A percentile compares a stretch with the other conserved stretches of the same genome.
Evolutionary conservation across 2,888 invertebrate genomes (phyloP).

Genomic region (Linyphia triangularis): DNA sequence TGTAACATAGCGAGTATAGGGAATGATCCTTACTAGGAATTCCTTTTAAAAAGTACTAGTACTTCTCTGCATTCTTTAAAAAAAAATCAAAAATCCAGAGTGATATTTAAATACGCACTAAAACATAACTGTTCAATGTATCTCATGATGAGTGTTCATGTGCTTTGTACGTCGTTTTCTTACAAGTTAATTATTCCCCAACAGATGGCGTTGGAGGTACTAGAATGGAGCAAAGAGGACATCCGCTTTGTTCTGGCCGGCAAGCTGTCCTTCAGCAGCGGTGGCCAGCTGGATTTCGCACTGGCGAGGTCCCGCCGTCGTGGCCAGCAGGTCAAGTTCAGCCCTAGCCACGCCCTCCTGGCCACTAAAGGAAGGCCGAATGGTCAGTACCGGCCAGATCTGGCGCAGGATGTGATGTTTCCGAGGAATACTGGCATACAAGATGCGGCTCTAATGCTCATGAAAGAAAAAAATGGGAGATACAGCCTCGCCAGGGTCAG

Average conservation of each 20-base stretch:
- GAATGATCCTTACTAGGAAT: too few relatives aligned
- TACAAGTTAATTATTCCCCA: too few relatives aligned
- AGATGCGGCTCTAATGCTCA: conserved; percentile 91
- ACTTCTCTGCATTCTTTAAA: too few relatives aligned
- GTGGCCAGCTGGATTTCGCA: conserved; percentile 84
- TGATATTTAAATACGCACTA: too few relatives aligned
- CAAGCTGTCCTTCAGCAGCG: conserved; percentile 90
- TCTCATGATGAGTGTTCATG: too few relatives aligned
- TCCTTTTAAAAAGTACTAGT: too few relatives aligned
- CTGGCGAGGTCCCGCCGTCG: conserved; percentile 77
- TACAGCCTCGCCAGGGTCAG: conserved; percentile 88
- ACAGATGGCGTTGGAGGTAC: conserved; percentile 92
- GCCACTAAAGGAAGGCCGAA: conserved; percentile 94
- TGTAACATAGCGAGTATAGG: too few relatives aligned
- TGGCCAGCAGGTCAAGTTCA: conserved; percentile 82
- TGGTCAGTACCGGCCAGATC: conserved; percentile 85
- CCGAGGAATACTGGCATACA: conserved; percentile 84
- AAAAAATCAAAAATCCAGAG: too few relatives aligned
- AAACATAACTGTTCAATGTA: too few relatives aligned
- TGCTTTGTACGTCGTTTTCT: too few relatives aligned
- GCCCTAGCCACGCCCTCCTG: conserved; percentile 92
- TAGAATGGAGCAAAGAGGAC: conserved; percentile 94
- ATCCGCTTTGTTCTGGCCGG: conserved; percentile 94
- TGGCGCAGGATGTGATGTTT: conserved; percentile 81
- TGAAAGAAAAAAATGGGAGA: conserved; percentile 93